A percentile compares a stretch with the other conserved stretches of the same genome.
phyloP scores from a whole-genome alignment of 2,113 vertebrate species.

The Callaeas wilsoni region DNA sequence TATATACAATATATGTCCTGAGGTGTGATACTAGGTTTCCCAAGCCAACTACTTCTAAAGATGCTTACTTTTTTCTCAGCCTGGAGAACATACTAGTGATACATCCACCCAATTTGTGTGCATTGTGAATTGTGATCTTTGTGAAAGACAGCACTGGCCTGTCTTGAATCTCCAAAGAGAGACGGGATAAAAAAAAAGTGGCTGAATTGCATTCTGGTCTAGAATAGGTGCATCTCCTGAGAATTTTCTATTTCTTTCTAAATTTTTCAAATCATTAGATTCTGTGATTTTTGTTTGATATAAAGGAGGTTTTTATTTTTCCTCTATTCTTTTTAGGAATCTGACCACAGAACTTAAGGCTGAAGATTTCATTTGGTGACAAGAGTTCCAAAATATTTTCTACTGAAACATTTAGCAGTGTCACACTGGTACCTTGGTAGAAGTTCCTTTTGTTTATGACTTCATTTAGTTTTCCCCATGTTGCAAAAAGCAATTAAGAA shows the following conservation, averaged over 20 bases:
- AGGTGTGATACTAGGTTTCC: background rate
- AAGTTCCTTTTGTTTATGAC: background rate
- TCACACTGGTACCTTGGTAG: background rate
- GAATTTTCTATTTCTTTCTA: background rate
- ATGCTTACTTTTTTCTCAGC: background rate
- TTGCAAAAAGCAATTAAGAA: background rate
- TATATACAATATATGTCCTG: no score
- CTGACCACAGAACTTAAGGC: background rate
- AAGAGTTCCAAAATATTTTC: background rate
- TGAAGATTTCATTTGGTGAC: background rate
- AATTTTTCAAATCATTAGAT: background rate
- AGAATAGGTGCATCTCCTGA: background rate
- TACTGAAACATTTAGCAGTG: background rate
- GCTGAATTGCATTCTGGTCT: background rate
- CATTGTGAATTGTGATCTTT: background rate
- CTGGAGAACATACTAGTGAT: background rate
- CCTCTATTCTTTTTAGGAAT: background rate
- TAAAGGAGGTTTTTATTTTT: background rate
- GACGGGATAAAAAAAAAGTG: rapidly evolving
- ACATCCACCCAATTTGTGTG: rapidly evolving
- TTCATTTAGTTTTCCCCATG: background rate
- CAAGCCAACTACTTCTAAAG: background rate
- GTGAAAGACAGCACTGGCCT: background rate
- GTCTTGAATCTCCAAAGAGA: background rate
- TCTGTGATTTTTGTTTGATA: background rate